phyloP scores from a whole-genome alignment of 2,888 invertebrate species.

The Cabera pusaria region DNA sequence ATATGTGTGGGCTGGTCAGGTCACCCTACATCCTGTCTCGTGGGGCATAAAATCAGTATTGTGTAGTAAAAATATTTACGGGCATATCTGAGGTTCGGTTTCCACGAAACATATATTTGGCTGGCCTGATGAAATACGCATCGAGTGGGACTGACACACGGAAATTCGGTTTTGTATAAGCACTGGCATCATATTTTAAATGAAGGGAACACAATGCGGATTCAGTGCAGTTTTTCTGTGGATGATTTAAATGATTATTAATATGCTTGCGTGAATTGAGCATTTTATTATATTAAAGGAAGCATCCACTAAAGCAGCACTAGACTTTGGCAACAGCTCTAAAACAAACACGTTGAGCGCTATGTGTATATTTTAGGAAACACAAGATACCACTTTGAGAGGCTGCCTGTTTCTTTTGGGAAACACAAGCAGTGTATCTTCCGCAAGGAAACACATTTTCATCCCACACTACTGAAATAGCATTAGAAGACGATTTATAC shows the following conservation, averaged over 20 bases:
- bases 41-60: constrained; percentile 33
- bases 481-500: no score
- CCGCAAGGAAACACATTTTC: no score
- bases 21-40: constrained; percentile 19
- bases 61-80: constrained; percentile 42
- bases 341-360: no score
- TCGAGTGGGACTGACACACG: constrained; percentile 10
- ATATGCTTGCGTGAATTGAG: no score
- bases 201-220: constrained; percentile 5
- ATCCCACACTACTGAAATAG: no score
- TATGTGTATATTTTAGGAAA: no score
- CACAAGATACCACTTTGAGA: no score
- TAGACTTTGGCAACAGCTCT: no score
- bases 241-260: not conserved
- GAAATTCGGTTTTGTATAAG: not conserved
- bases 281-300: no score
- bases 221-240: constrained; percentile 9
- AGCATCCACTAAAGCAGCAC: no score
- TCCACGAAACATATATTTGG: constrained; percentile 17
- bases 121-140: constrained; percentile 13
- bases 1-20: constrained; percentile 6
- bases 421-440: no score
- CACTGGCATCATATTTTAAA: constrained; percentile 7
- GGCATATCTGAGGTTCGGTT: constrained; percentile 21
- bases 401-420: no score